phyloP scores from a whole-genome alignment of 2,888 invertebrate genomes.

The Chironomus riparius region DNA sequence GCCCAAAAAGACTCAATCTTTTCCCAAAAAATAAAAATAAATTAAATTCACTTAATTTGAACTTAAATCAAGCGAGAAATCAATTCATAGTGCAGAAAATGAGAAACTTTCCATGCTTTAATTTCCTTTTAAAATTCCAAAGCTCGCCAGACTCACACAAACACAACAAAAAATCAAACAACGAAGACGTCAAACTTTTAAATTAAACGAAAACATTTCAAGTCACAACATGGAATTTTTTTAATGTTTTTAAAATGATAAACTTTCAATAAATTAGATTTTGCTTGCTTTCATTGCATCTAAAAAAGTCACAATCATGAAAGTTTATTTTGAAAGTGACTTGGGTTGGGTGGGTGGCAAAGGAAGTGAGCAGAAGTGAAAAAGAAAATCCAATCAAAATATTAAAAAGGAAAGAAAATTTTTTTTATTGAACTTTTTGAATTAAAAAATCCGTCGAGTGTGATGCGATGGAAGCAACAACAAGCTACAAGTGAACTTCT shows the following conservation, averaged over 20 bases:
- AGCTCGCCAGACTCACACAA: too few species aligned
- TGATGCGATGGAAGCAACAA: neutral
- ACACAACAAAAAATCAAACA: too few species aligned
- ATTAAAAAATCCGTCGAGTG: slow-evolving; percentile 10
- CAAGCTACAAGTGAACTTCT: neutral
- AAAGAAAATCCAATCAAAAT: slow-evolving; percentile 21
- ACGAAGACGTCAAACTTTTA: slow-evolving; percentile 11
- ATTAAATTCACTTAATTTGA: too few species aligned
- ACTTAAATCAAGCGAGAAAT: too few species aligned
- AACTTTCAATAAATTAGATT: neutral
- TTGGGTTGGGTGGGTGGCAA: neutral
- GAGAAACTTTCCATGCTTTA: too few species aligned
- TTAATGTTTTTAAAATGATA: slow-evolving; percentile 12
- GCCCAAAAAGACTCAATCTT: too few species aligned
- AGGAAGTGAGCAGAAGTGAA: neutral
- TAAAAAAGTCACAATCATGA: too few species aligned
- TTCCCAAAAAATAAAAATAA: too few species aligned
- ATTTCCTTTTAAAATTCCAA: too few species aligned
- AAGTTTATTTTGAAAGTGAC: too few species aligned
- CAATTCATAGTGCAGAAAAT: too few species aligned
- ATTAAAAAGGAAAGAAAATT: slow-evolving; percentile 3
- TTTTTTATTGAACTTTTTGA: slow-evolving; percentile 10
- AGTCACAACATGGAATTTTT: neutral
- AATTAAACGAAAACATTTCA: neutral
- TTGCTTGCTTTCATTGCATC: neutral